Evolutionary conservation across 2,888 invertebrate species (phyloP).

Genomic region (Pheosia tremula): DNA sequence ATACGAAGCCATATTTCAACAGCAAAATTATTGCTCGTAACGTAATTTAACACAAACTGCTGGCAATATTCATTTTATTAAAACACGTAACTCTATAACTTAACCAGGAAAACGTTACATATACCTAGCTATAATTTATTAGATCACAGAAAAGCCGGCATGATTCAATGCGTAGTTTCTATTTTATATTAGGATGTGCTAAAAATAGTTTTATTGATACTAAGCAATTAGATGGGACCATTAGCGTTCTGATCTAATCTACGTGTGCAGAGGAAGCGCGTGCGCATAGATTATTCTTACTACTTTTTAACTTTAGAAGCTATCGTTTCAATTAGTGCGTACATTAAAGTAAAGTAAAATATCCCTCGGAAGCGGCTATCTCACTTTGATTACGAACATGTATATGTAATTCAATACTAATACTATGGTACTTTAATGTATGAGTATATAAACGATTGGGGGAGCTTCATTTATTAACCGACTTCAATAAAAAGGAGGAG

Average conservation of each 20-base stretch:
- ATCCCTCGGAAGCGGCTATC: background rate
- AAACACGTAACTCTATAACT: constrained; percentile 22
- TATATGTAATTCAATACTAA: background rate
- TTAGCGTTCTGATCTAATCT: constrained; percentile 63
- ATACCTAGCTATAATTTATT: constrained; percentile 12
- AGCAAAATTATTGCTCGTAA: background rate
- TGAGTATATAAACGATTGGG: background rate
- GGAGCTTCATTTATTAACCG: too few relatives aligned
- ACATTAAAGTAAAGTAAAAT: constrained; percentile 1
- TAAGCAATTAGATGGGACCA: constrained; percentile 58
- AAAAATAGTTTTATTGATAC: constrained; percentile 57
- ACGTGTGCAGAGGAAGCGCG: constrained; percentile 31
- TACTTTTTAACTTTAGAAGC: constrained; percentile 51
- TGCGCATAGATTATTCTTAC: constrained; percentile 45
- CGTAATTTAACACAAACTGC: constrained; percentile 1
- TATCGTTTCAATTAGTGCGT: constrained; percentile 30
- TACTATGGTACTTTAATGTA: background rate
- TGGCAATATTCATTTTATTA: constrained; percentile 20
- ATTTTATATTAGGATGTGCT: constrained; percentile 18
- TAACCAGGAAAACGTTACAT: constrained; percentile 14
- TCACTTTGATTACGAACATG: background rate
- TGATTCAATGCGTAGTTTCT: constrained; percentile 19
- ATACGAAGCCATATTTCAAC: background rate
- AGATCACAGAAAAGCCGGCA: constrained; percentile 12
- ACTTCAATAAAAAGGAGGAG: too few relatives aligned